Evolutionary conservation across 2,797 vertebrate species (phyloP).

Genomic region (Pantherophis vulpinus): DNA sequence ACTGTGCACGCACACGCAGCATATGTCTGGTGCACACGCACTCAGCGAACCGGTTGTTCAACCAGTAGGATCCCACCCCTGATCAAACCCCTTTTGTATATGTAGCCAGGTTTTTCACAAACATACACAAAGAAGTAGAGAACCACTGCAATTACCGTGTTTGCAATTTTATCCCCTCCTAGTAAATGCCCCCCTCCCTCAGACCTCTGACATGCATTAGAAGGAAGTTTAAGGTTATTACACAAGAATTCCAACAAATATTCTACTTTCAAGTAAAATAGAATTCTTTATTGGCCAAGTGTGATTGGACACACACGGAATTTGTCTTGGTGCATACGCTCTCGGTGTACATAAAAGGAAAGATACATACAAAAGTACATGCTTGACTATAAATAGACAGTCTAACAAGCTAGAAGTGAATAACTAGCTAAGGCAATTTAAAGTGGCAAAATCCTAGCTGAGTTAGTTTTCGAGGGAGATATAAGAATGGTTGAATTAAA

Average conservation of each 20-base stretch:
- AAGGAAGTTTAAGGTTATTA: background rate
- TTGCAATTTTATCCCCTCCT: background rate
- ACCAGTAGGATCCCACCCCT: background rate
- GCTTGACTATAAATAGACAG: background rate
- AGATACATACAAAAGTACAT: background rate
- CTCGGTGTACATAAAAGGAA: too few species aligned
- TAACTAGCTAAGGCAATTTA: background rate
- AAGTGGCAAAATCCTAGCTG: background rate
- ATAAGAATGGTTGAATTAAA: background rate
- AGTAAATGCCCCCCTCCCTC: background rate
- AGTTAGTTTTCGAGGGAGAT: background rate
- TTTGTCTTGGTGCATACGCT: too few species aligned
- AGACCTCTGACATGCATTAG: background rate
- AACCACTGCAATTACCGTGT: background rate
- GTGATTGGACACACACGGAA: too few species aligned
- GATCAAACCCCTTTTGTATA: background rate
- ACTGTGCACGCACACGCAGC: too few species aligned
- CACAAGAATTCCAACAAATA: background rate
- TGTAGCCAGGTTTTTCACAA: background rate
- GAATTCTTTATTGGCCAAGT: too few species aligned
- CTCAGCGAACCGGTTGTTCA: too few species aligned
- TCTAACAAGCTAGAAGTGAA: background rate
- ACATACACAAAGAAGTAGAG: background rate
- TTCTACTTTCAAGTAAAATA: background rate
- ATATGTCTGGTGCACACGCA: fast-evolving